phyloP scores from a whole-genome alignment of 2,797 vertebrate genomes.

The Petrocephalus schoutedeni region DNA sequence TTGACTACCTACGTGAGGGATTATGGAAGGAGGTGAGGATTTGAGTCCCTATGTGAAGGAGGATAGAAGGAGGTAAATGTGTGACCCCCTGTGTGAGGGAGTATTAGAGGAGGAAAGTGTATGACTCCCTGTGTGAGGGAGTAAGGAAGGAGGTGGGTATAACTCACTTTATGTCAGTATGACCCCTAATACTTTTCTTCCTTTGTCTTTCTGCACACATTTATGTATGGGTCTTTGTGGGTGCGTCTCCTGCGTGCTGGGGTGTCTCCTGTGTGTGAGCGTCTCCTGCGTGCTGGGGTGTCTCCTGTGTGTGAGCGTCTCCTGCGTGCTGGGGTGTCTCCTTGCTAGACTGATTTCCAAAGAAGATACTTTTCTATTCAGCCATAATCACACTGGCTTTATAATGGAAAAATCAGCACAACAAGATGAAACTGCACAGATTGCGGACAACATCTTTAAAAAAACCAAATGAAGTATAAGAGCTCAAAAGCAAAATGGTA shows the following conservation, averaged over 20 bases:
- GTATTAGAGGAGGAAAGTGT: no score
- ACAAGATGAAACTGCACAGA: constrained; percentile 5
- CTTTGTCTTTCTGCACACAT: neutral
- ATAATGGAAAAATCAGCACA: neutral
- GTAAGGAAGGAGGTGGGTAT: neutral
- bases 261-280: neutral
- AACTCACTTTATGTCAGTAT: neutral
- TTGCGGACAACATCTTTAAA: neutral
- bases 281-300: neutral
- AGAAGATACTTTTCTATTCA: neutral
- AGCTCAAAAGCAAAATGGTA: constrained; percentile 52
- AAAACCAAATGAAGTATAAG: constrained; percentile 46
- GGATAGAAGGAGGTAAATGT: neutral
- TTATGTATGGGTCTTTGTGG: neutral
- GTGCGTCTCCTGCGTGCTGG: neutral
- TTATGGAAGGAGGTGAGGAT: no score
- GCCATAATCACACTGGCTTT: neutral
- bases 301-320: constrained; percentile 16
- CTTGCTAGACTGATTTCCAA: neutral
- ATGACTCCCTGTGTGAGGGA: no score
- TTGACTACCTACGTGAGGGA: no score
- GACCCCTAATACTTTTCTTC: neutral
- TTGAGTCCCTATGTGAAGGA: neutral
- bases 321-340: neutral
- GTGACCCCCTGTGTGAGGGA: neutral